Evolutionary conservation across 2,797 vertebrate genomes (phyloP).

Genomic region (Cephalopachus bancanus): DNA sequence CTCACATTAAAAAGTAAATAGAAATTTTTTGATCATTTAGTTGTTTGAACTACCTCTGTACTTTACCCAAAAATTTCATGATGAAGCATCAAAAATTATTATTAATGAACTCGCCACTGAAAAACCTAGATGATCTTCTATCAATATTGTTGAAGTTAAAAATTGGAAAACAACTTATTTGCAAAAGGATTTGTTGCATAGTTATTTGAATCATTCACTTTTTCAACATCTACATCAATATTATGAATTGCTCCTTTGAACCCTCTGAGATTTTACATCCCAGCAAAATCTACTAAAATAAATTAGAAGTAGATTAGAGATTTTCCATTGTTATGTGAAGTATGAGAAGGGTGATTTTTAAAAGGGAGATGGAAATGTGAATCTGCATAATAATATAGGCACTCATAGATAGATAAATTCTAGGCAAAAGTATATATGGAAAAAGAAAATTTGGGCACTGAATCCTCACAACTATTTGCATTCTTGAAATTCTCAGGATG

Average conservation of each 20-base stretch:
- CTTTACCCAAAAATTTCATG: not conserved
- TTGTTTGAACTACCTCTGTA: not conserved
- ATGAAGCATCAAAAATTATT: conserved; percentile 31
- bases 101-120: conserved; percentile 45
- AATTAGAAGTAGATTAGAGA: conserved; percentile 71
- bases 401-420: not conserved
- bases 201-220: conserved; percentile 57
- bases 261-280: conserved; percentile 67
- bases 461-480: not conserved
- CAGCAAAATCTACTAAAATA: conserved; percentile 73
- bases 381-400: not conserved
- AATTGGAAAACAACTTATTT: conserved; percentile 59
- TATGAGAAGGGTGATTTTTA: conserved; percentile 49
- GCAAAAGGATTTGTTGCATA: conserved; percentile 49
- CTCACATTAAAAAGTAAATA: not conserved
- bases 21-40: not conserved
- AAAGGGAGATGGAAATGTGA: not conserved
- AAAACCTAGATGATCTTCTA: conserved; percentile 40
- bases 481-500: not conserved
- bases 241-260: conserved; percentile 60
- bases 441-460: not conserved
- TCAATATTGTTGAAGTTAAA: conserved; percentile 57
- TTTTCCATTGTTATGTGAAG: conserved; percentile 36
- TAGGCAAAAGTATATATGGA: not conserved
- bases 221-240: conserved; percentile 65